Percentiles rank a stretch among this genome's conserved stretches.
Evolutionary conservation across 2,888 invertebrate genomes (phyloP).

Genomic region (Dynastes hyllus): DNA sequence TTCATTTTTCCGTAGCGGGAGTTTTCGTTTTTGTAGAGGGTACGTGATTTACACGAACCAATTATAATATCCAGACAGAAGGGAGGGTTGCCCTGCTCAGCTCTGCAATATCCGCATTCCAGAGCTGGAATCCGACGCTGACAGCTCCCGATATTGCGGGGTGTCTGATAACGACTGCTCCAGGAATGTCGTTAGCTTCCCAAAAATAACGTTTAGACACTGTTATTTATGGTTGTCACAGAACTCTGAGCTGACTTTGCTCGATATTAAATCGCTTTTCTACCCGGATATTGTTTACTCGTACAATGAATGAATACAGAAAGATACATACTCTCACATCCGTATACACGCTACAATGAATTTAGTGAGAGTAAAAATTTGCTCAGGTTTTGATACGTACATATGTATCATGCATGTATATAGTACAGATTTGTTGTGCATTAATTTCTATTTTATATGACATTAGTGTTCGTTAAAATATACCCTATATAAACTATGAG

Average conservation of each 20-base stretch:
- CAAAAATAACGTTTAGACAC: slow-evolving; percentile 71
- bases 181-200: slow-evolving; percentile 72
- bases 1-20: slow-evolving; percentile 55
- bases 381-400: background rate
- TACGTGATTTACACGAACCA: slow-evolving; percentile 63
- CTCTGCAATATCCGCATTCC: slow-evolving; percentile 70
- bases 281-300: slow-evolving; percentile 50
- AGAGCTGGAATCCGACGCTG: slow-evolving; percentile 67
- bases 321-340: slow-evolving; percentile 30
- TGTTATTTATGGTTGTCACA: slow-evolving; percentile 70
- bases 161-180: slow-evolving; percentile 64
- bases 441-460: background rate
- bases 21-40: slow-evolving; percentile 52
- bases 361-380: slow-evolving; percentile 26
- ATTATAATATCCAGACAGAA: slow-evolving; percentile 62
- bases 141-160: slow-evolving; percentile 67
- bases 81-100: slow-evolving; percentile 59
- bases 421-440: too few relatives aligned
- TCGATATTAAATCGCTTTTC: slow-evolving; percentile 65
- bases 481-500: too few relatives aligned
- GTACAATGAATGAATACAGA: slow-evolving; percentile 43
- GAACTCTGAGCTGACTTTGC: slow-evolving; percentile 58
- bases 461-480: background rate
- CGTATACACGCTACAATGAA: slow-evolving; percentile 35
- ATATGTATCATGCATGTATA: background rate